A percentile compares a stretch with the other conserved stretches of the same genome.
Evolutionary conservation across 1,140 invertebrate species (phyloP).

Genomic region (Pentalonia nigronervosa): DNA sequence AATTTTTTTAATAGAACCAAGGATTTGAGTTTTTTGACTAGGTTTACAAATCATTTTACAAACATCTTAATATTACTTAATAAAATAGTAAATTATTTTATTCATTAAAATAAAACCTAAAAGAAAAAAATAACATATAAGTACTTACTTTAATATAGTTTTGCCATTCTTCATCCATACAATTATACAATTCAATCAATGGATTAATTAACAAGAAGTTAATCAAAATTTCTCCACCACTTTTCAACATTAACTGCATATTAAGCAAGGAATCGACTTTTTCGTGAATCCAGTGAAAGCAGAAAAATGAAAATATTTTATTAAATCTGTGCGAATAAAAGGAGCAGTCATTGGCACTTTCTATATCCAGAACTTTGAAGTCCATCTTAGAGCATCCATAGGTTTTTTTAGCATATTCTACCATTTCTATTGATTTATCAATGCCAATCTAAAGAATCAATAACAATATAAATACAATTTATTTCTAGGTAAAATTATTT

Average conservation of each 20-base stretch:
- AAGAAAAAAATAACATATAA: too few relatives aligned
- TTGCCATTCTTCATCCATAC: background rate
- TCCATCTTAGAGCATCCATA: background rate
- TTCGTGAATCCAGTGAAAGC: slow-evolving; percentile 12
- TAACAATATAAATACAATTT: background rate
- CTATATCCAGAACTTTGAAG: slow-evolving; percentile 22
- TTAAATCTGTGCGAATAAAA: background rate
- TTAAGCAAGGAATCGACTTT: background rate
- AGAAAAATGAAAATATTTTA: slow-evolving; percentile 21
- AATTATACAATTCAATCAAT: background rate
- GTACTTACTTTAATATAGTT: too few relatives aligned
- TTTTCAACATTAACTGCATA: background rate
- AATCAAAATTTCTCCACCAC: background rate
- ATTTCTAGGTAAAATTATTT: background rate
- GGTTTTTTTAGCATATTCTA: background rate
- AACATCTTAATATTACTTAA: too few relatives aligned
- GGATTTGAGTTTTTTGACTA: too few relatives aligned
- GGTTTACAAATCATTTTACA: too few relatives aligned
- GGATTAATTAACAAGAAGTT: background rate
- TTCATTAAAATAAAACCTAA: too few relatives aligned
- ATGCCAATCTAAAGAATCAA: background rate
- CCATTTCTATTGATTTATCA: background rate
- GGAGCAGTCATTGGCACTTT: background rate
- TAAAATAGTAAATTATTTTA: too few relatives aligned
- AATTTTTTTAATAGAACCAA: too few relatives aligned